phyloP scores from a whole-genome alignment of 1,140 invertebrate species.

The Rhizoglyphus robini region DNA sequence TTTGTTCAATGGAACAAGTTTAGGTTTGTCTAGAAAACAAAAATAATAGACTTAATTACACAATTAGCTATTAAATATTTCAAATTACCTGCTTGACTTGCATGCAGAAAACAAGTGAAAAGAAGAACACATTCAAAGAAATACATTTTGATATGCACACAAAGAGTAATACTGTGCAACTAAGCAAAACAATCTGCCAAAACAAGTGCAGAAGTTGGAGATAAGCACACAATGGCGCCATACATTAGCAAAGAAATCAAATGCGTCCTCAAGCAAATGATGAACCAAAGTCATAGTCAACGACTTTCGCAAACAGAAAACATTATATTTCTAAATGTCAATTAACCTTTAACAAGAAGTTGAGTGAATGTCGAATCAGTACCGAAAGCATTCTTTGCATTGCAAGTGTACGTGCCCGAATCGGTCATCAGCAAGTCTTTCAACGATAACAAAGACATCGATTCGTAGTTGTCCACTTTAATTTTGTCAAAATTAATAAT shows the following conservation, averaged over 20 bases:
- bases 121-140: background rate
- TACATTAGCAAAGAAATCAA: background rate
- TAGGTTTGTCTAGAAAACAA: background rate
- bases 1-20: background rate
- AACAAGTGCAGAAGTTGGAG: background rate
- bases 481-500: background rate
- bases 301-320: too few species aligned
- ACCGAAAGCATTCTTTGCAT: slow-evolving; percentile 1
- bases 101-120: too few species aligned
- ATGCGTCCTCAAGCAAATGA: too few species aligned
- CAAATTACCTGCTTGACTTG: too few species aligned
- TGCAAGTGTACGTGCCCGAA: slow-evolving; percentile 3
- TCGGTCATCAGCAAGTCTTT: background rate
- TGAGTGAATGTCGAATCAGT: background rate
- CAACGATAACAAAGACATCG: background rate
- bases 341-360: slow-evolving; percentile 6
- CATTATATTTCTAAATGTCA: background rate
- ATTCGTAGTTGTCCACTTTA: background rate
- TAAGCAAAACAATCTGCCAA: background rate
- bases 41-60: too few species aligned
- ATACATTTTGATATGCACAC: background rate
- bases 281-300: too few species aligned
- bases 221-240: background rate
- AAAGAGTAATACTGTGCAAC: too few species aligned
- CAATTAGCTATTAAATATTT: too few species aligned